Percentiles rank a stretch among this genome's conserved stretches.
Conservation (phyloP, 2,888 invertebrate genomes). For the Dolichomitus sp. region DNA sequence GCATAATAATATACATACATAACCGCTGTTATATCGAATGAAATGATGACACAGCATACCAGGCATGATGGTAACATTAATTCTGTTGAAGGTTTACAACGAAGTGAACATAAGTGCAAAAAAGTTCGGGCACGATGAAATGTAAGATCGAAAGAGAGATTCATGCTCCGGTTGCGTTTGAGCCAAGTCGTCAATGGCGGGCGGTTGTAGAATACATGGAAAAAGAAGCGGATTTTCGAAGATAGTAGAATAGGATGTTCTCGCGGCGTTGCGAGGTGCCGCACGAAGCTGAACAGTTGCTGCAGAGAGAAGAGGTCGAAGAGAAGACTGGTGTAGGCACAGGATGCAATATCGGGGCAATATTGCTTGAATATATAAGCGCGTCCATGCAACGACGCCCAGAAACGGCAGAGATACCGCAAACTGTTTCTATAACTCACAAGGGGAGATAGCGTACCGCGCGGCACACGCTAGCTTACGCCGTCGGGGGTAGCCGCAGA, state of each 20-base stretch:
- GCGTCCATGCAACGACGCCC: slow-evolving; percentile 73
- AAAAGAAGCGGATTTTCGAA: slow-evolving; percentile 53
- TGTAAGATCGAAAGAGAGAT: slow-evolving; percentile 43
- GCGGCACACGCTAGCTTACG: slow-evolving; percentile 37
- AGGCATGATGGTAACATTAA: neutral
- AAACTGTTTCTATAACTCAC: slow-evolving; percentile 82
- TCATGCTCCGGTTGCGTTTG: slow-evolving; percentile 57
- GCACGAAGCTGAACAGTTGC: slow-evolving; percentile 20
- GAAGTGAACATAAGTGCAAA: neutral
- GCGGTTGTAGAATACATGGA: slow-evolving; percentile 37
- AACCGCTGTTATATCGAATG: neutral
- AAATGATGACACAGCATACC: neutral
- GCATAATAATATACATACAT: neutral
- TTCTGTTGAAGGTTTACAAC: neutral
- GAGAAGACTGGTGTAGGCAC: slow-evolving; percentile 67
- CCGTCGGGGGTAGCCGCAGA: slow-evolving; percentile 43
- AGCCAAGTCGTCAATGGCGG: slow-evolving; percentile 65
- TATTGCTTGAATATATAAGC: slow-evolving; percentile 79
- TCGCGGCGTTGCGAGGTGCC: slow-evolving; percentile 31
- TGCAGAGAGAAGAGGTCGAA: slow-evolving; percentile 45
- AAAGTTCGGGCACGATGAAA: neutral
- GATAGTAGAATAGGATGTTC: slow-evolving; percentile 57
- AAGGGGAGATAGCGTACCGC: slow-evolving; percentile 67
- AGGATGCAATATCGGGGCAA: slow-evolving; percentile 80
- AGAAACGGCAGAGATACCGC: slow-evolving; percentile 78